These are phyloP conservation scores for Oasisia sp. DNA, from an alignment of 2,888 invertebrate genomes.

Conservation along the genomic window DNA sequence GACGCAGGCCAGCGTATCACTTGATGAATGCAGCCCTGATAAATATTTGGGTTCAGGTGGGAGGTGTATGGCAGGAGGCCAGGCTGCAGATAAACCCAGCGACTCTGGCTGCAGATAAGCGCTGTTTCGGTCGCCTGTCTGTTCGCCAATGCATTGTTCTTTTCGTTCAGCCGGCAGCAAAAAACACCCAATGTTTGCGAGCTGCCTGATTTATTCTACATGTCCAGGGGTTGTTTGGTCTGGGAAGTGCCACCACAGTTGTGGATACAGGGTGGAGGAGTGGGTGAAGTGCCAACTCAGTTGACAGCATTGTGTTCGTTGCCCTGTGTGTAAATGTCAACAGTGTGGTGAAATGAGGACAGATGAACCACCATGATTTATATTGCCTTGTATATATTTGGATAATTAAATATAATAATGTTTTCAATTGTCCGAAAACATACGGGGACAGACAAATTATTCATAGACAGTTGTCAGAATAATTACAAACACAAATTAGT, in stretches of 20 bases:
- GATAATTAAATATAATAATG: too few relatives aligned
- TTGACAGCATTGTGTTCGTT: neutral
- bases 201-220: neutral
- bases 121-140: neutral
- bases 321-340: neutral
- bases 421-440: too few relatives aligned
- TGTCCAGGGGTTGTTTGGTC: neutral
- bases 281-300: neutral
- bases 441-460: too few relatives aligned
- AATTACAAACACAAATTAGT: too few relatives aligned
- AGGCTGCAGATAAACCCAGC: neutral
- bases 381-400: too few relatives aligned
- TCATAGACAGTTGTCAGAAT: too few relatives aligned
- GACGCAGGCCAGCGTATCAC: neutral
- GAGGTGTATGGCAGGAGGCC: neutral
- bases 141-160: neutral
- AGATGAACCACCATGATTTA: too few relatives aligned
- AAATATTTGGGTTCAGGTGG: slow-evolving; percentile 17
- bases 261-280: neutral
- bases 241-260: neutral
- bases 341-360: too few relatives aligned
- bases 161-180: neutral
- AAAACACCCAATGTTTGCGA: neutral
- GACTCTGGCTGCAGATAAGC: slow-evolving; percentile 6
- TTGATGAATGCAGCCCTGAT: slow-evolving; percentile 13